Evolutionary conservation across 2,888 invertebrate species (phyloP).

Genomic region (Melinaea menophilus): DNA sequence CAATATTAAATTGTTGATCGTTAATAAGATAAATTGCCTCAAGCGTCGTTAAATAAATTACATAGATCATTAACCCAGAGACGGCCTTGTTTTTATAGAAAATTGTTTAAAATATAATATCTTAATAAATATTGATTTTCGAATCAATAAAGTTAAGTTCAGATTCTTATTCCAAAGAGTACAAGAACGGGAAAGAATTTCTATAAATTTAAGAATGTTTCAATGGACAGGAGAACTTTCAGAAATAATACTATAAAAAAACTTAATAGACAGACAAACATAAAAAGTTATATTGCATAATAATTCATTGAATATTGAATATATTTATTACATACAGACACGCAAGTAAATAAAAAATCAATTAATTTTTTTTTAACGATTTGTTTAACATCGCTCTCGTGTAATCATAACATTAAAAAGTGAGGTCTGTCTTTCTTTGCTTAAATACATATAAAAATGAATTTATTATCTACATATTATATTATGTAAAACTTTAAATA

Average conservation of each 20-base stretch:
- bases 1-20: constrained; percentile 34
- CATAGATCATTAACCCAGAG: constrained; percentile 20
- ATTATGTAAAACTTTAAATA: too few relatives aligned
- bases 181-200: too few relatives aligned
- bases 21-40: constrained; percentile 34
- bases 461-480: too few relatives aligned
- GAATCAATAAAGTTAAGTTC: constrained; percentile 19
- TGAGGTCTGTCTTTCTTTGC: neutral
- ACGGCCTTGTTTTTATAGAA: constrained; percentile 14
- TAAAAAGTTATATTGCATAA: neutral
- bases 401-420: constrained; percentile 5
- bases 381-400: constrained; percentile 22
- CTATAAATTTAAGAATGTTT: too few relatives aligned
- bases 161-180: too few relatives aligned
- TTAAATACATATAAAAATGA: neutral
- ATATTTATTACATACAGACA: constrained; percentile 22
- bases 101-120: constrained; percentile 22
- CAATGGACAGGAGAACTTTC: too few relatives aligned
- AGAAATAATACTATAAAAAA: too few relatives aligned
- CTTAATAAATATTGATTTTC: constrained; percentile 25
- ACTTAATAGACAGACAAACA: too few relatives aligned
- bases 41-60: constrained; percentile 35
- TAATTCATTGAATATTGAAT: constrained; percentile 12
- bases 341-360: constrained; percentile 22
- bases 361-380: constrained; percentile 26